Conservation (phyloP, 2,888 invertebrate genomes). For the Zaprionus obscuricornis region DNA sequence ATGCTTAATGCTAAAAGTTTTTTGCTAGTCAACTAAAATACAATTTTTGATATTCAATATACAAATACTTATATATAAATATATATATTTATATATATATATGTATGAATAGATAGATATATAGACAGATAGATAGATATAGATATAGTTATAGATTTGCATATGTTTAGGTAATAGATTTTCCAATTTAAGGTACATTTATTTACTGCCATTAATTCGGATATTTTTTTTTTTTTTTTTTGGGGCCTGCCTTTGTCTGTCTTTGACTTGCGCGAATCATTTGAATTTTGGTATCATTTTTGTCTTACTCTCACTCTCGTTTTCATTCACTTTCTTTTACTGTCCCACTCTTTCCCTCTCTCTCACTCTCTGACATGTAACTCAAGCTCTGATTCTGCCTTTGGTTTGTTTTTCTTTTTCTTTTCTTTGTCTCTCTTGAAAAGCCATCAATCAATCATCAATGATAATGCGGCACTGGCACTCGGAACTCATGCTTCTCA, state of each 20-base stretch:
- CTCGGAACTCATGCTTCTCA: constrained; percentile 70
- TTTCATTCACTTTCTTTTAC: too few species aligned
- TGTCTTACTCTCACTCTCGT: too few species aligned
- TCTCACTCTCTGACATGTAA: too few species aligned
- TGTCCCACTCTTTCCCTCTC: too few species aligned
- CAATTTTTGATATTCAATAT: constrained; percentile 23
- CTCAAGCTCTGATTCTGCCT: too few species aligned
- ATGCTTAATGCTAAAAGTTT: constrained; percentile 10
- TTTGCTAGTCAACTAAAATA: constrained; percentile 10
- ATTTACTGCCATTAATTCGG: constrained; percentile 10
- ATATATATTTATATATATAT: neutral
- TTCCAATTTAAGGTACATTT: constrained; percentile 41
- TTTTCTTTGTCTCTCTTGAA: too few species aligned
- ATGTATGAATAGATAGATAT: constrained; percentile 16
- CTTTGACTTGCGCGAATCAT: constrained; percentile 31
- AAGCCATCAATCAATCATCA: too few species aligned
- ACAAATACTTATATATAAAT: too few species aligned
- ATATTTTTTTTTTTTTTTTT: constrained; percentile 8
- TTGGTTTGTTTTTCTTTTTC: too few species aligned
- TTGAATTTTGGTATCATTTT: too few species aligned
- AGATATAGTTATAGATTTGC: constrained; percentile 20
- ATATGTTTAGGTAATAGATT: neutral
- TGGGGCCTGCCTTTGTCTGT: constrained; percentile 29
- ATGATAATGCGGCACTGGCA: constrained; percentile 64
- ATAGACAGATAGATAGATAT: too few species aligned